Conservation (phyloP, 2,113 vertebrate species). For the Caranx melampygus region DNA sequence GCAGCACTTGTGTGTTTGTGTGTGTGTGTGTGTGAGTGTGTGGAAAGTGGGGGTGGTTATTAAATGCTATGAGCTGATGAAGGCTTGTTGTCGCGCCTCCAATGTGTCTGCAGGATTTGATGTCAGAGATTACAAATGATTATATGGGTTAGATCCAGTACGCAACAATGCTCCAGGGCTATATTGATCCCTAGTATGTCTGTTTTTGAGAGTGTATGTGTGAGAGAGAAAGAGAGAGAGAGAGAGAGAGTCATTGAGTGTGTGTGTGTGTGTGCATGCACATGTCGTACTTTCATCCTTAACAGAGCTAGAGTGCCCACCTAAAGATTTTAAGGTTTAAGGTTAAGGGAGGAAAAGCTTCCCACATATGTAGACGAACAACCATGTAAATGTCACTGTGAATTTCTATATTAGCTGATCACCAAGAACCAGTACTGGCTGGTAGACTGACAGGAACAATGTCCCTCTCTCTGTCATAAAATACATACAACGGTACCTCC, state of each 20-base stretch:
- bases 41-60: conserved; percentile 41
- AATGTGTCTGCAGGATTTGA: conserved; percentile 72
- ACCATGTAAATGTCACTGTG: conserved; percentile 4
- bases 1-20: conserved; percentile 12
- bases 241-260: not conserved
- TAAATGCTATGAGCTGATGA: conserved; percentile 61
- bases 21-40: conserved; percentile 28
- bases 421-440: conserved; percentile 19
- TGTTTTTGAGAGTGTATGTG: conserved; percentile 3
- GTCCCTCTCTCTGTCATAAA: not conserved
- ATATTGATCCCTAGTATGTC: conserved; percentile 64
- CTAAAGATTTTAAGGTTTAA: conserved; percentile 26
- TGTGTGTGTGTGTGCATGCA: conserved; percentile 6
- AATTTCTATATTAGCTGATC: not conserved
- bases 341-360: not conserved
- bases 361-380: not conserved
- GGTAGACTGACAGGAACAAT: conserved; percentile 15
- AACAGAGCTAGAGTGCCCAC: conserved; percentile 20
- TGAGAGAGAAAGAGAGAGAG: not conserved
- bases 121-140: conserved; percentile 79
- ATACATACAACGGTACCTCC: not conserved
- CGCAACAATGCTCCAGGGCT: conserved; percentile 52
- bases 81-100: conserved; percentile 62
- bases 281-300: not conserved
- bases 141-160: conserved; percentile 71